Base-by-base conservation (phyloP, 2,888 invertebrate species). In the Periphyllus acericola region DNA sequence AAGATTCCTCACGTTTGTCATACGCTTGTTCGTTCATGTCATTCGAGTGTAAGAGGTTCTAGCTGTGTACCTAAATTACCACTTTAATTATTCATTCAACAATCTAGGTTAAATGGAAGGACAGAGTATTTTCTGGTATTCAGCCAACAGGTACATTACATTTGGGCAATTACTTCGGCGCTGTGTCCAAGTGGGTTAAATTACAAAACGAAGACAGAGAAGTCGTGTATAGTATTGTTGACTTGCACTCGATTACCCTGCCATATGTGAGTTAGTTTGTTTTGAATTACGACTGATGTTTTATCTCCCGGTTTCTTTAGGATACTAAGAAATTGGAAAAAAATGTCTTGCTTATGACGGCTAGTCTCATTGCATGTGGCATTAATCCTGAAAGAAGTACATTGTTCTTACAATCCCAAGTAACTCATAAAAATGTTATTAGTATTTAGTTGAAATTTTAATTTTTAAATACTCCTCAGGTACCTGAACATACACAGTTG, bases 91-190 rank as follows among this genome's bases (percentile, higher is more conserved):
- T 40, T 66, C 25, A 66, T 21, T 66, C 8, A 66, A n/a, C 19
- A 52, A 21, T 46, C 0, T 36, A 89, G 89, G 83, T 79, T 68
- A 85, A 72, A 66, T 89, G 89, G 89, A 86, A 89, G 1, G 85
- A 89, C 0, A 89, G 94, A 90, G 93, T 98, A 90, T 96, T 98
- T 91, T 97, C 99, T 0, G 99, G 99, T 25, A 95, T 99, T 91
- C 99, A 99, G 92, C 99, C 99, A 0, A 99, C 99, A 0, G 99
- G 99, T 32, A 93, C 94, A 6, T 93, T 99, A 89, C 99, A 99
- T 92, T 93, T 99, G 83, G 99, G 99, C 21, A 99, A 99, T 93
- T 99, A 99, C 93, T 94, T 98, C 90, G 99, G 99, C 21, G 98
- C 98, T 1, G 94, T 99, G 89, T 94, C 94, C 89, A 95, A 95